Conservation (phyloP, 2,888 invertebrate genomes). For the Chrysolina haemoptera region DNA sequence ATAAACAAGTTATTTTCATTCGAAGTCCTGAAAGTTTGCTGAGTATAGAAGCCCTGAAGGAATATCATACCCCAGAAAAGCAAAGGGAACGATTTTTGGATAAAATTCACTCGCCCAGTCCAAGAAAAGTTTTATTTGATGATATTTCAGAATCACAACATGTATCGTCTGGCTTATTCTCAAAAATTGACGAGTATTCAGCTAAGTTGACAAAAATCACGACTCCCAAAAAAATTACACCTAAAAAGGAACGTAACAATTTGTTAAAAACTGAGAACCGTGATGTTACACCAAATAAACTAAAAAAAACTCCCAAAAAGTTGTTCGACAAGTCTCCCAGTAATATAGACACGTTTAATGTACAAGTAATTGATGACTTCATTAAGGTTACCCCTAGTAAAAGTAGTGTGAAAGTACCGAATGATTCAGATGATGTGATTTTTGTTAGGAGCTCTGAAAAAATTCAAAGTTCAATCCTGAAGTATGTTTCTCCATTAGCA, state of each 20-base stretch:
- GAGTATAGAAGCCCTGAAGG: constrained; percentile 43
- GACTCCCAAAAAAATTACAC: constrained; percentile 6
- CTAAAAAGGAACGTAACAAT: constrained; percentile 18
- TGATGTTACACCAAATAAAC: constrained; percentile 40
- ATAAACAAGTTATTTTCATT: constrained; percentile 12
- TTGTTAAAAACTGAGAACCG: constrained; percentile 1
- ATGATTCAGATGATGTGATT: constrained; percentile 32
- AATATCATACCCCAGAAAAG: constrained; percentile 46
- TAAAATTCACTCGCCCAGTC: constrained; percentile 42
- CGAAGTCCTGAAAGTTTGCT: constrained; percentile 50
- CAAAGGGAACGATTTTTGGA: constrained; percentile 31
- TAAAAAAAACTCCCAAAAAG: constrained; percentile 56
- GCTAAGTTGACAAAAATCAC: neutral
- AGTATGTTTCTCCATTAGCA: constrained; percentile 55
- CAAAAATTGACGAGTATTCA: constrained; percentile 23
- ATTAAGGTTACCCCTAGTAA: constrained; percentile 64
- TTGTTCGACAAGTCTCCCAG: constrained; percentile 62
- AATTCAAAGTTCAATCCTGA: constrained; percentile 55
- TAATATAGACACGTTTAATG: constrained; percentile 62
- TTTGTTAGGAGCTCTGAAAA: constrained; percentile 49
- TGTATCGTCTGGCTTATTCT: constrained; percentile 9
- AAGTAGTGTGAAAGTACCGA: constrained; percentile 45
- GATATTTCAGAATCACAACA: neutral
- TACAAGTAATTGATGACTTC: constrained; percentile 63
- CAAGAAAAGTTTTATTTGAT: constrained; percentile 40